Base-by-base conservation (phyloP, 1,140 invertebrate genomes). In the Xylocopa sonorina region DNA sequence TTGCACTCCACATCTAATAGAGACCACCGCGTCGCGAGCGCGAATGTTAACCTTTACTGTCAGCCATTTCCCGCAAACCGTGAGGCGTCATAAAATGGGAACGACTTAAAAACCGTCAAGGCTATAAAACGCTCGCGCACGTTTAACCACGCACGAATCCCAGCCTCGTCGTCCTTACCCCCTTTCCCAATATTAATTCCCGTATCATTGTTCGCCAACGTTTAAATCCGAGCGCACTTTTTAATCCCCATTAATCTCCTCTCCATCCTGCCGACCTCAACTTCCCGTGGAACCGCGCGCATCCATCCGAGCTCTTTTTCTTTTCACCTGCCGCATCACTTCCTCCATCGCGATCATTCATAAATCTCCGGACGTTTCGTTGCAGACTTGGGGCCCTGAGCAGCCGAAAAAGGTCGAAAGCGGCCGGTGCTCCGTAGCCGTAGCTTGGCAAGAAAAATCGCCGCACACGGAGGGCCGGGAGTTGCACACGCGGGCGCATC, bases 401-500 rank as follows among this genome's bases (percentile, higher is more conserved):
- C 24, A 6, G n/a, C 24, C 51, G 18, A 57, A 72, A 72, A 72
- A 60, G 55, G 9, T 16, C 18, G n/a, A 6, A 14, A 14, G 9
- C 24, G 27, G n/a, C 21, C 55, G 5, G 29, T 9, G 4, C 18
- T 16, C 21, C 12, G 1, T 16, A 18, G 71, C n/a, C 12, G 58
- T 53, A 50, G 51, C 66, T 66, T 57, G 71, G 27, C 38, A 75
- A 86, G 86, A 90, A 90, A 90, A 91, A 91, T 90, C 78, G 68
- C 87, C 89, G 80, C 88, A 89, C 89, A 89, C 85, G 86, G 87
- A n/a, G n/a, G 69, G 85, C 64, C 64, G 29, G 69, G n/a, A n/a
- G n/a, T n/a, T n/a, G n/a, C n/a, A n/a, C n/a, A 64, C 62, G 69
- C 46, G 69, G 34, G 57, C 73, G 78, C 82, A 80, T 87, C 74